phyloP scores from a whole-genome alignment of 2,797 vertebrate genomes.

The Darevskia nairensis region DNA sequence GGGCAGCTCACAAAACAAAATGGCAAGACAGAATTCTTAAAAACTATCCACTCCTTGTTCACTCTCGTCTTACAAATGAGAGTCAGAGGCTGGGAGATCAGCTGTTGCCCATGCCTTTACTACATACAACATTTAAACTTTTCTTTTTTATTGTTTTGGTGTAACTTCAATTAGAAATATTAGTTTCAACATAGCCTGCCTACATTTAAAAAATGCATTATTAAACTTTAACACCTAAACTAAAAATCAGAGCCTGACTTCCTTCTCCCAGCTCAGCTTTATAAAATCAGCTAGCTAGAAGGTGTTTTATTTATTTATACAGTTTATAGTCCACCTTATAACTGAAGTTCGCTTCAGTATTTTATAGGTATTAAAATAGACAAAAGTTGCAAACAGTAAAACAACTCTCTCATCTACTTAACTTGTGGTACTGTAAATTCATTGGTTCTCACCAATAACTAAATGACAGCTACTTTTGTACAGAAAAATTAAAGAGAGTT shows the following conservation, averaged over 20 bases:
- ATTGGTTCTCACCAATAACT: neutral
- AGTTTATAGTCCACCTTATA: neutral
- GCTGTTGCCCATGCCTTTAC: neutral
- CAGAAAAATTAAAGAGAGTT: neutral
- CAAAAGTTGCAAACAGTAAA: neutral
- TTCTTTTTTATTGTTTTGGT: neutral
- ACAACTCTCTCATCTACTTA: too few species aligned
- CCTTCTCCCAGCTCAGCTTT: neutral
- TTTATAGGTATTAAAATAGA: neutral
- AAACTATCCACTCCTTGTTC: neutral
- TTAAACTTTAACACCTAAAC: too few species aligned
- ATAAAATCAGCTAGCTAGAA: neutral
- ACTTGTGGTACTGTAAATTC: neutral
- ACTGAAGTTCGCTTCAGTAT: neutral
- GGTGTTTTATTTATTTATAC: neutral
- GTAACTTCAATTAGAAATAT: neutral
- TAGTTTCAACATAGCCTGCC: neutral
- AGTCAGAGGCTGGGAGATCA: neutral
- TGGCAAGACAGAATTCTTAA: neutral
- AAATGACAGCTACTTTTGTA: neutral
- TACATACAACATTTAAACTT: neutral
- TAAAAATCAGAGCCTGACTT: neutral
- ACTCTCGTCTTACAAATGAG: neutral
- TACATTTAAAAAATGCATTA: neutral
- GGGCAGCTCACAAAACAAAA: neutral